Conservation (phyloP, 2,113 vertebrate species). For the Cryptotis parvus region DNA sequence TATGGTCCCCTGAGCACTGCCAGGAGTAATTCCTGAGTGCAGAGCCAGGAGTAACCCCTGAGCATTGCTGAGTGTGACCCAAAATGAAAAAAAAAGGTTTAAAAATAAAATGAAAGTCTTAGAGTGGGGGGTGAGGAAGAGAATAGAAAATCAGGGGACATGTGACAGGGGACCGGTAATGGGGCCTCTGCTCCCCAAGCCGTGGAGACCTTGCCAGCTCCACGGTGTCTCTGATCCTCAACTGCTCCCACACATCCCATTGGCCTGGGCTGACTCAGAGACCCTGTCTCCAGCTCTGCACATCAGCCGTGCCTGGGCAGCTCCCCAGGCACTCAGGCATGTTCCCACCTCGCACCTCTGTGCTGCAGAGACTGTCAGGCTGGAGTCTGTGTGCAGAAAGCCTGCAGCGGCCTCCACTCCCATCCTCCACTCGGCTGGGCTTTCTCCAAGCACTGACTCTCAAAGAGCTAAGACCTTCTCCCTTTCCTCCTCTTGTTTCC, state of each 20-base stretch:
- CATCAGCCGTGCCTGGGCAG: not conserved
- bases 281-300: not conserved
- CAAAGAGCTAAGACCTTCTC: accelerated
- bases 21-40: too few relatives aligned
- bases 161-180: too few relatives aligned
- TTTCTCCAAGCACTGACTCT: not conserved
- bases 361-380: not conserved
- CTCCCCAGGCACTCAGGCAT: not conserved
- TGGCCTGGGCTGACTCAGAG: not conserved
- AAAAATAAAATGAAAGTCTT: too few relatives aligned
- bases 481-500: not conserved
- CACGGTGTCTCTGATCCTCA: not conserved
- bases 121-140: too few relatives aligned
- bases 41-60: too few relatives aligned
- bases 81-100: too few relatives aligned
- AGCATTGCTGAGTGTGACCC: too few relatives aligned
- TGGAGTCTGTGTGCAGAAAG: too few relatives aligned
- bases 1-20: too few relatives aligned
- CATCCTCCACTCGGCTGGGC: not conserved
- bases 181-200: too few relatives aligned
- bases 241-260: not conserved
- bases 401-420: not conserved
- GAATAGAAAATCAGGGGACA: too few relatives aligned
- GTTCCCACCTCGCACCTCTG: not conserved
- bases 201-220: too few relatives aligned